phyloP scores from a whole-genome alignment of 1,140 invertebrate genomes.

The Eupeodes corollae region DNA sequence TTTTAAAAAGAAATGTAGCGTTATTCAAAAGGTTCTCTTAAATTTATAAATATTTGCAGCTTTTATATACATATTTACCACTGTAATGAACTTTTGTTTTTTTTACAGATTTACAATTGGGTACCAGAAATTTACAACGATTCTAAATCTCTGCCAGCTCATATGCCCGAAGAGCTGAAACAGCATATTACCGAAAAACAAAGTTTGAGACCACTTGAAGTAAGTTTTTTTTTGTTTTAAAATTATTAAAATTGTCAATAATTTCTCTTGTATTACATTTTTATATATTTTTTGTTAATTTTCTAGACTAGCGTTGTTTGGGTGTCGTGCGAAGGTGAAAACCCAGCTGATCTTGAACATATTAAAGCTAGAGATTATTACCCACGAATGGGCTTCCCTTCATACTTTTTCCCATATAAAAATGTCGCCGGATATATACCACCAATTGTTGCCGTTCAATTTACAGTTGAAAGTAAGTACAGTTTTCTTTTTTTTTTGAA shows the following conservation, averaged over 20 bases:
- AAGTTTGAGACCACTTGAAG: constrained; percentile 33
- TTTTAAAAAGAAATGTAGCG: no score
- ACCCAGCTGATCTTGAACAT: constrained; percentile 80
- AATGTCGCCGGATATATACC: constrained; percentile 74
- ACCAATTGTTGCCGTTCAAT: constrained; percentile 79
- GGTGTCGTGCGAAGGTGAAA: constrained; percentile 82
- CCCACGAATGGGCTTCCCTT: constrained; percentile 63
- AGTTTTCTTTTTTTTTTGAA: neutral
- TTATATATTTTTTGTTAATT: neutral
- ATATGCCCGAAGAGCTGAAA: constrained; percentile 65
- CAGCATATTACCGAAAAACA: constrained; percentile 48
- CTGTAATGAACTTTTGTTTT: no score
- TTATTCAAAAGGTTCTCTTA: no score
- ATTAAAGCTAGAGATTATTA: constrained; percentile 73
- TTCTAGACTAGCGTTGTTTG: constrained; percentile 61
- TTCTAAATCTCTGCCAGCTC: constrained; percentile 51
- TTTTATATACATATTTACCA: no score
- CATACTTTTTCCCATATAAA: constrained; percentile 68
- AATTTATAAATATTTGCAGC: no score
- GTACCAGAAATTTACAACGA: constrained; percentile 61
- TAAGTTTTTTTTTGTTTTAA: constrained; percentile 4
- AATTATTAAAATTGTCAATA: no score
- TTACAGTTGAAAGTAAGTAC: constrained; percentile 68
- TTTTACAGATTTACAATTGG: constrained; percentile 68
- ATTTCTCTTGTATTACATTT: neutral